Conservation (phyloP, 2,888 invertebrate genomes). For the Tiliacea citrago region DNA sequence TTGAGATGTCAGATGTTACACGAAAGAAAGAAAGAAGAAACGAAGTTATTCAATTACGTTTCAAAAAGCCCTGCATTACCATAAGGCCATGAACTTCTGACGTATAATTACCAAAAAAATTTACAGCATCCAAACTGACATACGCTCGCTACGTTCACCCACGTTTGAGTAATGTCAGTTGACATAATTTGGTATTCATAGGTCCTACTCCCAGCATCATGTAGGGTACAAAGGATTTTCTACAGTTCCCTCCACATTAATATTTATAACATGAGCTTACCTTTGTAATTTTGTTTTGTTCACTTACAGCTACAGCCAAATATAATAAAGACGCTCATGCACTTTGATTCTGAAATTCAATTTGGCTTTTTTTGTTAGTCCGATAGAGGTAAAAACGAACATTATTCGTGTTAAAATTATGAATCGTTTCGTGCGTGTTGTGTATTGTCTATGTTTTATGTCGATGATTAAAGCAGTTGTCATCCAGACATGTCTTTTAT, state of each 20-base stretch:
- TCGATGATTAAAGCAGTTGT: too few species aligned
- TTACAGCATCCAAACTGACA: neutral
- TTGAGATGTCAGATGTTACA: too few species aligned
- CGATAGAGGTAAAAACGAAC: too few species aligned
- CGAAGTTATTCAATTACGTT: neutral
- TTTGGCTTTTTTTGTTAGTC: slow-evolving; percentile 5
- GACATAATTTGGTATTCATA: slow-evolving; percentile 57
- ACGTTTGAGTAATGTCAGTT: slow-evolving; percentile 30
- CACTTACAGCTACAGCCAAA: slow-evolving; percentile 14
- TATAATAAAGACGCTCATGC: neutral
- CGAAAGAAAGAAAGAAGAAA: too few species aligned
- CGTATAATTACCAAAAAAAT: neutral
- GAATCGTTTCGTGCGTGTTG: slow-evolving; percentile 11
- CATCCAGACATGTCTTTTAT: too few species aligned
- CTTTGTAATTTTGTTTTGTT: slow-evolving; percentile 40
- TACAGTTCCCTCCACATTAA: slow-evolving; percentile 39
- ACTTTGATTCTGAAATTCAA: slow-evolving; percentile 33
- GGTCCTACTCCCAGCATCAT: slow-evolving; percentile 21
- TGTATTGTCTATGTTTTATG: too few species aligned
- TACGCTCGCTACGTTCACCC: neutral
- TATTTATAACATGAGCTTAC: slow-evolving; percentile 55
- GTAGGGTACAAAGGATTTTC: slow-evolving; percentile 42
- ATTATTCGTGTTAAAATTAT: neutral
- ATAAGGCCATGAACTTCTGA: neutral
- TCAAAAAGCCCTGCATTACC: neutral